Evolutionary conservation across 1,140 invertebrate species (phyloP).

Genomic region (Solenopsis fugax): DNA sequence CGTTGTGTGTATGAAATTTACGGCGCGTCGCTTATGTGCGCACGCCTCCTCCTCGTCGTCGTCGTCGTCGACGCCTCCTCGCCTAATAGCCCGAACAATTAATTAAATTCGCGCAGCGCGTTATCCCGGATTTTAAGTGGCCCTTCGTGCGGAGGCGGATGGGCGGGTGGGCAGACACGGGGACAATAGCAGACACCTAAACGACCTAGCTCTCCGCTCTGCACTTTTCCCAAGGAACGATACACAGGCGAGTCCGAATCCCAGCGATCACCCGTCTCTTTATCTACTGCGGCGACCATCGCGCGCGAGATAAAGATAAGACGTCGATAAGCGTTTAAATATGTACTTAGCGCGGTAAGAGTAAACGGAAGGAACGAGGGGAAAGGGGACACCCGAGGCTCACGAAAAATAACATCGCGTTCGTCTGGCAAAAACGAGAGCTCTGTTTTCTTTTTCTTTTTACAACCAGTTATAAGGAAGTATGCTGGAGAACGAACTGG

Average conservation of each 20-base stretch:
- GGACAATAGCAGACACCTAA: background rate
- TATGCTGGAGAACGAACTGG: background rate
- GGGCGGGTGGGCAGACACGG: background rate
- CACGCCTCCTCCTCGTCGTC: background rate
- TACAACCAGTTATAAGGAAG: background rate
- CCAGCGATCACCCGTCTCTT: background rate
- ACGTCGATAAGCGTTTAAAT: constrained; percentile 39
- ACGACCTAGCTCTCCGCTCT: background rate
- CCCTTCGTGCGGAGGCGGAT: background rate
- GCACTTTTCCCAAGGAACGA: background rate
- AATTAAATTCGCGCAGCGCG: background rate
- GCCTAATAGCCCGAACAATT: background rate
- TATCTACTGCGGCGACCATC: background rate
- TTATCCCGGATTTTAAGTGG: background rate
- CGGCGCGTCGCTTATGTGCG: constrained; percentile 67
- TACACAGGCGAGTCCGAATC: background rate
- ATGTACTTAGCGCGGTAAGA: constrained; percentile 16
- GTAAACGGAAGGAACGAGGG: background rate
- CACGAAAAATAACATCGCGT: no score
- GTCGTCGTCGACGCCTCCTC: background rate
- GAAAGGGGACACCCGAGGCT: background rate
- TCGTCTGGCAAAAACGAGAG: no score
- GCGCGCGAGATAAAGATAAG: constrained; percentile 20
- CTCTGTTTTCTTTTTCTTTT: background rate
- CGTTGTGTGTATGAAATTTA: constrained; percentile 68